Evolutionary conservation across 2,797 vertebrate species (phyloP).

Genomic region (Phrynocephalus vlangalii): DNA sequence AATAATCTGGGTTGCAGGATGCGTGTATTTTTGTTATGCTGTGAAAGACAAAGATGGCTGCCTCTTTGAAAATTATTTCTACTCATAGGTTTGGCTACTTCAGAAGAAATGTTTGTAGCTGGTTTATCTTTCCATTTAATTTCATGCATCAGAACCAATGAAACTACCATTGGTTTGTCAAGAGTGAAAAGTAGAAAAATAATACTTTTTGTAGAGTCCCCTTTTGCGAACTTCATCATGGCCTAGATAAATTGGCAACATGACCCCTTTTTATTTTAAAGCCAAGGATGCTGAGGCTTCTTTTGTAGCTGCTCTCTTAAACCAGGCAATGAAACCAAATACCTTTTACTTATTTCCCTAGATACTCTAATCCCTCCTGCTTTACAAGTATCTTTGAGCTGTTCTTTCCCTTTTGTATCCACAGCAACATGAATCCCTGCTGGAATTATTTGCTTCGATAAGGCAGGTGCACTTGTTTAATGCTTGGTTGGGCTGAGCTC

Average conservation of each 20-base stretch:
- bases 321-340: conserved; percentile 76
- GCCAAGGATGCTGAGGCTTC: conserved; percentile 60
- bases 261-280: conserved; percentile 64
- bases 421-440: conserved; percentile 85
- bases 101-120: neutral
- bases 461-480: conserved; percentile 80
- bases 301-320: conserved; percentile 69
- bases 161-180: conserved; percentile 31
- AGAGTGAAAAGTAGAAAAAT: neutral
- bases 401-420: conserved; percentile 81
- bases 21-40: too few species aligned
- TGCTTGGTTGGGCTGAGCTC: conserved; percentile 69
- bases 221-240: conserved; percentile 52
- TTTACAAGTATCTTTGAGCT: conserved; percentile 80
- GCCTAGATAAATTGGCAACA: conserved; percentile 54
- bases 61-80: conserved; percentile 4
- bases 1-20: too few species aligned
- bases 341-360: conserved; percentile 85
- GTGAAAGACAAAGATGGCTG: neutral
- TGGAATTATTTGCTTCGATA: conserved; percentile 80
- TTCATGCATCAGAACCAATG: conserved; percentile 38
- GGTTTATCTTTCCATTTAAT: conserved; percentile 30
- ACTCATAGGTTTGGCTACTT: conserved; percentile 17
- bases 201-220: neutral
- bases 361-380: conserved; percentile 84